Conservation (phyloP, 2,113 vertebrate species). For the Sialia sialis region DNA sequence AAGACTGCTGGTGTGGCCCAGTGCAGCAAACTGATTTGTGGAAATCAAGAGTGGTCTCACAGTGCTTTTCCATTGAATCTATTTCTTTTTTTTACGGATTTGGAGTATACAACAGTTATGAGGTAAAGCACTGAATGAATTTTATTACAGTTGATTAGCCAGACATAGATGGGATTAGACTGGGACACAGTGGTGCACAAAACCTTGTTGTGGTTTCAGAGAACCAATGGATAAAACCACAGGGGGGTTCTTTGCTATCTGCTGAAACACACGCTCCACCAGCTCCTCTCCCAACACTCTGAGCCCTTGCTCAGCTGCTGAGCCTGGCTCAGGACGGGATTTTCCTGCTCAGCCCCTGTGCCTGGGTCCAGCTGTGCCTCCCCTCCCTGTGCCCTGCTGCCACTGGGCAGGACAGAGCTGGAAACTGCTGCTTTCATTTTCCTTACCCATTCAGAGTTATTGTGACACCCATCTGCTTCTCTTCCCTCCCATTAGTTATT, state of each 20-base stretch:
- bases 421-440: background rate
- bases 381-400: background rate
- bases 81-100: background rate
- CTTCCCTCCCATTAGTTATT: background rate
- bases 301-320: fast-evolving
- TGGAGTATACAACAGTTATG: background rate
- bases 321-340: background rate
- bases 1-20: background rate
- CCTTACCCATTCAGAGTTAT: background rate
- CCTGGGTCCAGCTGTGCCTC: fast-evolving
- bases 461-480: background rate
- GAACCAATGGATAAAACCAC: background rate
- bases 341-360: background rate
- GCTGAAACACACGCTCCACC: background rate
- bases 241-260: background rate
- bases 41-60: background rate
- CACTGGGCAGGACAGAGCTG: background rate
- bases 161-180: background rate
- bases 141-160: background rate
- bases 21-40: background rate
- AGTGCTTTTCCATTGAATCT: background rate
- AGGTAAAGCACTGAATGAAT: background rate
- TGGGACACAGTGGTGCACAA: background rate
- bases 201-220: background rate
- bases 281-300: background rate